These are phyloP conservation scores for Promerops cafer DNA, from an alignment of 2,113 vertebrate species.

Conservation along the genomic window DNA sequence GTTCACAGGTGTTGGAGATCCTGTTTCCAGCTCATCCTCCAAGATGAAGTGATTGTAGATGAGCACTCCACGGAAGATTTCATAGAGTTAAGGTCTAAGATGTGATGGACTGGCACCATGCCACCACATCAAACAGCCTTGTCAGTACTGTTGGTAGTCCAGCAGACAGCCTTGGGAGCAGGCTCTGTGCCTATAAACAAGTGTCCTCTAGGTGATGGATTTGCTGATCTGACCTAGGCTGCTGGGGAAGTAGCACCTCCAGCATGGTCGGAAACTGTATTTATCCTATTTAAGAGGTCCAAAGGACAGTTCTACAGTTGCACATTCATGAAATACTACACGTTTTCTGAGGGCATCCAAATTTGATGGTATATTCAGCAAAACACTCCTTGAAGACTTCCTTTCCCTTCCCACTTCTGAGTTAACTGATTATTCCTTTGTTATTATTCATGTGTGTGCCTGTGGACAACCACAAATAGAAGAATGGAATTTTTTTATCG, in stretches of 20 bases:
- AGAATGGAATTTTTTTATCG: background rate
- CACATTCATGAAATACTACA: background rate
- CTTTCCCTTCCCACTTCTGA: background rate
- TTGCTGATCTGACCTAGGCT: background rate
- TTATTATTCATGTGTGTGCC: background rate
- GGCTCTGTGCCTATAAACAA: background rate
- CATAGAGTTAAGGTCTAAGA: background rate
- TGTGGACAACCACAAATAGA: background rate
- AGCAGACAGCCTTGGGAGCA: background rate
- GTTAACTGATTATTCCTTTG: background rate
- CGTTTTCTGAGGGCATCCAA: background rate
- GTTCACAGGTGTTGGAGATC: background rate
- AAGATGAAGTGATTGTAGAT: background rate
- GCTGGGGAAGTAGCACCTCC: background rate
- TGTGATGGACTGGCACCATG: background rate
- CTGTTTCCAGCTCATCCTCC: background rate
- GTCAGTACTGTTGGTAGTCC: background rate
- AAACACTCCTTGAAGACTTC: background rate
- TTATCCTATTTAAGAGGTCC: background rate
- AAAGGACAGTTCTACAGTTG: background rate
- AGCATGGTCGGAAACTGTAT: background rate
- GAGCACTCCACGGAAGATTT: background rate
- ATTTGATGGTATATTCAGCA: background rate
- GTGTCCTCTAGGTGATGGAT: background rate
- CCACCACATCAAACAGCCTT: background rate